Base-by-base conservation (phyloP, 2,797 vertebrate species). In the Lates japonicus region DNA sequence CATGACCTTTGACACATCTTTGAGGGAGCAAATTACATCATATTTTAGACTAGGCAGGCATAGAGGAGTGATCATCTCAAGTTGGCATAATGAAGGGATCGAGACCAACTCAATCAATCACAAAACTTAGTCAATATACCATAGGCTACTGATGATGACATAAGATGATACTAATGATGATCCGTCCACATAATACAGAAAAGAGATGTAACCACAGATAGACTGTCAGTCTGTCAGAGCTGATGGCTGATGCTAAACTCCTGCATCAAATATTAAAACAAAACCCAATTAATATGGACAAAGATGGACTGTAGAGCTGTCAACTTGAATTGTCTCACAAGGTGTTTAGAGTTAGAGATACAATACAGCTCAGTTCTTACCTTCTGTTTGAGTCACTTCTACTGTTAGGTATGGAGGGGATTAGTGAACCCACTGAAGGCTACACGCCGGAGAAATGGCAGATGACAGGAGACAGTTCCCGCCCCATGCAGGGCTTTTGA, bases 381-480 rank as follows among this genome's bases (percentile, higher is more conserved):
- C 88, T 92, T 89, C 73, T 79, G 58, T 58, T 74, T 54, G n/a
- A n/a, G n/a, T 66, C 66, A 46, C 72, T 57, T 73, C 84, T 84
- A 84, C 37, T 74, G 85, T 93, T 20, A 90, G 76, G 46, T 74
- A 64, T 4, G 67, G 52, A 67, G 52, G 35, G 61, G 85, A n/a
- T n/a, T n/a, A n/a, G n/a, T n/a, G 78, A 54, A 57, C 86, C 83
- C 76, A 82, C 87, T 80, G 80, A 86, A 86, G 62, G 69, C 82
- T 77, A 88, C 88, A 85, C 85, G 48, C 25, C 52, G 57, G 78
- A 70, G 82, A 48, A 67, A 59, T n/a, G 2, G 19, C 44, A 31
- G 71, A 54, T 69, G 87, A 83, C 79, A 72, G 61, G 52, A 70
- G 61, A 46, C 70, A 39, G 61, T n/a, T 65, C n/a, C n/a, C 52